Evolutionary conservation across 2,113 vertebrate species (phyloP).

Genomic region (Pelmatolapia mariae): DNA sequence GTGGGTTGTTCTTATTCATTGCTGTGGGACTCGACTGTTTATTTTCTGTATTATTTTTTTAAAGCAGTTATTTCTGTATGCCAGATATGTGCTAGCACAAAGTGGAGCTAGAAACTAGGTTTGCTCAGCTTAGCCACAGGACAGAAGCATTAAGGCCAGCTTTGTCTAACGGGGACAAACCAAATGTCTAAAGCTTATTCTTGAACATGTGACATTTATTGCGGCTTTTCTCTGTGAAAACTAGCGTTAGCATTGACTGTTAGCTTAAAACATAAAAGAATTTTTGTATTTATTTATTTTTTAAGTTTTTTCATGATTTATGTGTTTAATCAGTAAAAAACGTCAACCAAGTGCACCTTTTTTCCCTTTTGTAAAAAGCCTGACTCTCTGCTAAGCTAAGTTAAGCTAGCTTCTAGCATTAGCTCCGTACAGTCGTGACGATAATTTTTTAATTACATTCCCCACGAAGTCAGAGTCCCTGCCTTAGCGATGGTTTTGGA

Average conservation of each 20-base stretch:
- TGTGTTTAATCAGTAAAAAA: neutral
- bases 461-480: neutral
- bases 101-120: neutral
- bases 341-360: neutral
- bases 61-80: neutral
- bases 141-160: neutral
- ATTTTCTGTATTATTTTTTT: neutral
- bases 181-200: neutral
- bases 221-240: neutral
- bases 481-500: conserved; percentile 19
- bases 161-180: neutral
- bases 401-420: neutral
- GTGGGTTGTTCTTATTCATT: neutral
- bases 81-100: neutral
- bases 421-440: neutral
- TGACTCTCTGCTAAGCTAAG: neutral
- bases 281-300: neutral
- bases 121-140: neutral
- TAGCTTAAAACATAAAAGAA: neutral
- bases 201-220: neutral
- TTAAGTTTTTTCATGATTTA: neutral
- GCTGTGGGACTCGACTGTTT: neutral
- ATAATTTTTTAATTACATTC: neutral
- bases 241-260: neutral
- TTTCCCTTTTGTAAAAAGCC: neutral